phyloP scores from a whole-genome alignment of 2,797 vertebrate species.

The Masticophis lateralis region DNA sequence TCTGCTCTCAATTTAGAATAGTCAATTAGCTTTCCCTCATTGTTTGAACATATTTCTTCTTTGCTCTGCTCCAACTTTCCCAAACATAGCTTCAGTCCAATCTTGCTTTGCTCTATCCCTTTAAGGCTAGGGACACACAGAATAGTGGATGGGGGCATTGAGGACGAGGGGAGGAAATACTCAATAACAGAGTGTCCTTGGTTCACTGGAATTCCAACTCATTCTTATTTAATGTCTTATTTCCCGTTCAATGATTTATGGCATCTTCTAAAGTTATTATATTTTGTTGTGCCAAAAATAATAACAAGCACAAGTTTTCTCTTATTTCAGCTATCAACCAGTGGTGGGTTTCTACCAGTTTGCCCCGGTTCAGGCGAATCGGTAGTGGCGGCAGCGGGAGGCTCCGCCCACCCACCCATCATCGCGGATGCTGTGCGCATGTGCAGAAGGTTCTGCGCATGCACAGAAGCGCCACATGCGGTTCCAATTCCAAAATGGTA shows the following conservation, averaged over 20 bases:
- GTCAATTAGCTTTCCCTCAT: not conserved
- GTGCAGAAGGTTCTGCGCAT: too few relatives aligned
- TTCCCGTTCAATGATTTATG: not conserved
- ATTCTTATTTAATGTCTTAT: not conserved
- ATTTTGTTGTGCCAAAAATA: not conserved
- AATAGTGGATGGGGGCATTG: not conserved
- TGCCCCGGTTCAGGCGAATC: too few relatives aligned
- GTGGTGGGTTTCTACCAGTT: too few relatives aligned
- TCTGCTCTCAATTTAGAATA: not conserved
- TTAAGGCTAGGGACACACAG: not conserved
- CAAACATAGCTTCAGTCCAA: not conserved
- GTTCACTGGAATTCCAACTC: not conserved
- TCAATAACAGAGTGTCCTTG: not conserved
- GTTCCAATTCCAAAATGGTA: too few relatives aligned
- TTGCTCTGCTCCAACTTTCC: not conserved
- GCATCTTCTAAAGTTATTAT: not conserved
- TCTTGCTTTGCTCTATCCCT: not conserved
- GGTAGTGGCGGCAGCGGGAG: too few relatives aligned
- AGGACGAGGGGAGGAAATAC: not conserved
- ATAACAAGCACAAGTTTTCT: not conserved
- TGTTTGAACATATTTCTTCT: not conserved
- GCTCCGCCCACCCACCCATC: too few relatives aligned
- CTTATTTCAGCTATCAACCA: not conserved
- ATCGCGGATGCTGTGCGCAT: too few relatives aligned
- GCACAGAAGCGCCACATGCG: too few relatives aligned